Percentiles rank a stretch among this genome's conserved stretches.
These are phyloP conservation scores for Heliothis peltigera DNA, from an alignment of 2,888 invertebrate genomes.

Conservation along the genomic window DNA sequence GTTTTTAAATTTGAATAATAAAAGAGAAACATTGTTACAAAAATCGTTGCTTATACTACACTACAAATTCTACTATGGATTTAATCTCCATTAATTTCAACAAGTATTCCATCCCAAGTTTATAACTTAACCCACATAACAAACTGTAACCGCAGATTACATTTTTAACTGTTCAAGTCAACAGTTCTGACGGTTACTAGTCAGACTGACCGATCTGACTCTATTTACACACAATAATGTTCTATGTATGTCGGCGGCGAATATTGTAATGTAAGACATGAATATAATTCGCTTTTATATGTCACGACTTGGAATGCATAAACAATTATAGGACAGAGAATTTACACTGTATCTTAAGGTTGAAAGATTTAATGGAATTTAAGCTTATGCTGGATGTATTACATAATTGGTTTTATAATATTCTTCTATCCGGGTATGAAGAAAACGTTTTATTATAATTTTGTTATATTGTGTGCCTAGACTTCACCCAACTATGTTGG, in stretches of 20 bases:
- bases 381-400: no score
- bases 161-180: conserved; percentile 57
- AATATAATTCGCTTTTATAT: conserved; percentile 41
- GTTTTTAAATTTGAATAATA: no score
- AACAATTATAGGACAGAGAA: background rate
- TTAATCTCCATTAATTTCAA: no score
- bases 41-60: no score
- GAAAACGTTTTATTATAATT: no score
- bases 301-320: conserved; percentile 35
- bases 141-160: conserved; percentile 42
- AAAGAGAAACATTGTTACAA: no score
- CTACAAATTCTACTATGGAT: no score
- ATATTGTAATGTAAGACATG: conserved; percentile 28
- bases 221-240: conserved; percentile 46
- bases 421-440: no score
- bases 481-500: no score
- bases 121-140: background rate
- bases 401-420: no score
- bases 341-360: conserved; percentile 1
- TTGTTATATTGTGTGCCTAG: no score
- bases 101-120: conserved; percentile 8
- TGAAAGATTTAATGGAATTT: background rate
- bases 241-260: conserved; percentile 18
- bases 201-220: conserved; percentile 48
- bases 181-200: conserved; percentile 54